phyloP scores from a whole-genome alignment of 2,888 invertebrate genomes.

The Polietes domitor region DNA sequence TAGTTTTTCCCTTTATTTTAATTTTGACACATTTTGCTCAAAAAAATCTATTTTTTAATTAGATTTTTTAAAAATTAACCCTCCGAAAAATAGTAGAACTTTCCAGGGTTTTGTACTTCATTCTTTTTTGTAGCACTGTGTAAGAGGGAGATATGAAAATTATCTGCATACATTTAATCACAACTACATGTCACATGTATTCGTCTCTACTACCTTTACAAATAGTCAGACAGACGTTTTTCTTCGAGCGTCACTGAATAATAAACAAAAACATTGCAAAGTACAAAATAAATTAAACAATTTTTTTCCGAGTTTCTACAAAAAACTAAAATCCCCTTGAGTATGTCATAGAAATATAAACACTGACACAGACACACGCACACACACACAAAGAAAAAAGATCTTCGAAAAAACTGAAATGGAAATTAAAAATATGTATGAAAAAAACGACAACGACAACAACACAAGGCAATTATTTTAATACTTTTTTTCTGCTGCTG shows the following conservation, averaged over 20 bases:
- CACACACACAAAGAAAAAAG: conserved; percentile 1
- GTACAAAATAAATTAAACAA: conserved; percentile 65
- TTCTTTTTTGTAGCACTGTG: no score
- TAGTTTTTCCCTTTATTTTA: no score
- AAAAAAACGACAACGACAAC: conserved; percentile 58
- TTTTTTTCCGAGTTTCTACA: conserved; percentile 49
- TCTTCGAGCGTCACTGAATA: conserved; percentile 15
- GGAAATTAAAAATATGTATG: conserved; percentile 61
- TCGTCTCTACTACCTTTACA: background rate
- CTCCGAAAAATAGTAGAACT: no score
- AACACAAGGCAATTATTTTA: conserved; percentile 64
- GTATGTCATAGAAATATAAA: conserved; percentile 64
- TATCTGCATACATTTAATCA: no score
- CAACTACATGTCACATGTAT: no score
- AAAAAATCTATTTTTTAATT: no score
- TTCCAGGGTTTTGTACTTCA: no score
- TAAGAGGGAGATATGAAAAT: no score
- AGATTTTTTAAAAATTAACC: no score
- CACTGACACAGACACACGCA: conserved; percentile 9
- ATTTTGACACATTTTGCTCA: no score
- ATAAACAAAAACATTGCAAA: conserved; percentile 35
- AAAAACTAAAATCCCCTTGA: conserved; percentile 68
- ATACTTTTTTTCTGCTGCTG: conserved; percentile 54
- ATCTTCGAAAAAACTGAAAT: conserved; percentile 56
- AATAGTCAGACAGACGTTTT: background rate